Evolutionary conservation across 2,888 invertebrate genomes (phyloP).

Genomic region (Neria commutata): DNA sequence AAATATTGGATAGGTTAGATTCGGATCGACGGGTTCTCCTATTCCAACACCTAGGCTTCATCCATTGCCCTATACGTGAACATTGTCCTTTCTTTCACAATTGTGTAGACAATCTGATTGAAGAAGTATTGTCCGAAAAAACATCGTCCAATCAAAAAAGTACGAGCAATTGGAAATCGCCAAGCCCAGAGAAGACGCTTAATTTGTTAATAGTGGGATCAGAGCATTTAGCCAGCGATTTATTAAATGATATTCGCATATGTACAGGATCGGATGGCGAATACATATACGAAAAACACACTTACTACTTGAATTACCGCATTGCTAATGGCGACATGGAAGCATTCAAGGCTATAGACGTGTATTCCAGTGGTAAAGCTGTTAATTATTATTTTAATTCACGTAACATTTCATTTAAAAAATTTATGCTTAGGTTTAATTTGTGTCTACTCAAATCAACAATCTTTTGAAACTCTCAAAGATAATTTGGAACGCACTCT

Average conservation of each 20-base stretch:
- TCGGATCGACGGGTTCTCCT: conserved; percentile 94
- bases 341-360: conserved; percentile 82
- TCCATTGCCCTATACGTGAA: conserved; percentile 92
- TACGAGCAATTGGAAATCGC: conserved; percentile 49
- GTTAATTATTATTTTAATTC: not conserved
- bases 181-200: conserved; percentile 62
- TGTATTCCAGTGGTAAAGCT: conserved; percentile 88
- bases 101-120: conserved; percentile 79
- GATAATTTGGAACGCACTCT: conserved; percentile 91
- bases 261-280: conserved; percentile 86
- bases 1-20: conserved; percentile 90
- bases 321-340: conserved; percentile 89
- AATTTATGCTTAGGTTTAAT: conserved; percentile 68
- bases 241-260: conserved; percentile 82
- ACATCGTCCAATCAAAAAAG: conserved; percentile 67
- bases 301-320: conserved; percentile 83
- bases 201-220: conserved; percentile 89
- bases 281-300: conserved; percentile 77
- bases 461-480: conserved; percentile 89
- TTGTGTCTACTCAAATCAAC: conserved; percentile 88
- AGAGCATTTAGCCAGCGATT: conserved; percentile 84
- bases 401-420: not conserved
- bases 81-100: conserved; percentile 90
- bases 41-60: conserved; percentile 93
- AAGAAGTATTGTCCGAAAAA: conserved; percentile 62